Base-by-base conservation (phyloP, 1,140 invertebrate species). In the Sinonovacula constricta region DNA sequence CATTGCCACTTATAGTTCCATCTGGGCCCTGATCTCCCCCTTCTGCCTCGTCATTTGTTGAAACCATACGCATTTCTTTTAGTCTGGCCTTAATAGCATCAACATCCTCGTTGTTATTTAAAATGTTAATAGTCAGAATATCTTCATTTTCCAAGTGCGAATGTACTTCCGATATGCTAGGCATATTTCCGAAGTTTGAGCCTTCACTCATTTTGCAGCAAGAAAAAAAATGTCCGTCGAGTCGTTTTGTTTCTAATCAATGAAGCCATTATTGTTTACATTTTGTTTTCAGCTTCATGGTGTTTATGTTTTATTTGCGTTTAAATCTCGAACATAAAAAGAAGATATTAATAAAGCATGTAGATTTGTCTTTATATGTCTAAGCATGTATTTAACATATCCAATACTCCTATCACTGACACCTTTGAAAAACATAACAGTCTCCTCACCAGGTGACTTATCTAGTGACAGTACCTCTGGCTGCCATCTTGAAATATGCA, bases 71-170 rank as follows among this genome's bases (percentile, higher is more conserved):
- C 30, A 62, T 69, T 51, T 70, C 59, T 63, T 54, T 60, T 7
- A 70, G 54, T 63, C 49, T 60, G 18, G 75, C 36, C 54, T 78
- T 78, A 18, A 78, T 22, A 14, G 36, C 18, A 30, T 78, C 75
- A 51, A 69, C 57, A 70, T 78, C 66, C 15, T 77, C 75, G 36
- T 69, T 63, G 33, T 78, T 78, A 3, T 69, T 49, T 54, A 78
- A 70, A 53, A 78, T 28, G 28, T 33, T 78, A 7, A 69, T 54
- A 15, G 65, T 69, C 7, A 78, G 4, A 34, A 78, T 51, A 28
- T 78, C 75, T 30, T 33, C 72, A 39, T 69, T 34, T 18, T 68
- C 53, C 22, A 36, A 39, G n/a, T 49, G 31, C n/a, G 18, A 28
- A 28, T 59, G 14, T 22, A 28, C 14, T 26, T 53, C n/a, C 22